Evolutionary conservation across 2,113 vertebrate species (phyloP), one percentile per base, ranked within the genome.

Genomic region (Pholis gunnellus): DNA sequence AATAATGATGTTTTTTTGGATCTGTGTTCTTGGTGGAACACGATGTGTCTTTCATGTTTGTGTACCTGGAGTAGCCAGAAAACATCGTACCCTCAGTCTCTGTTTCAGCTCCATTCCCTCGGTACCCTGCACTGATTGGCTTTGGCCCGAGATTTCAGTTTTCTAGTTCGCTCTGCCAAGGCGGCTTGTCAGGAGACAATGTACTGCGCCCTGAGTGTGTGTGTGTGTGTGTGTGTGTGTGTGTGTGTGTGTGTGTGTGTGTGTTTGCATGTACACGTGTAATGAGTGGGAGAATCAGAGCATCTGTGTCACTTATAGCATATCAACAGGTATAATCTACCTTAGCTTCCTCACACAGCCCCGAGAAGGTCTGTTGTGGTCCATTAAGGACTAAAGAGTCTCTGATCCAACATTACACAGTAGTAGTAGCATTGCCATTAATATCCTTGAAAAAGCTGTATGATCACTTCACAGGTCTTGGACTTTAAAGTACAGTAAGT

Each of bases 91-190:
- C 66, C 74, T 82, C 67, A 61, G 46, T 42, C 22, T 64, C 48
- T 38, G 54, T 44, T 15, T 46, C 40, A n/a, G 52, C 70, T 75
- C 14, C 36, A 14, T 78, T 75, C 64, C 27, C 60, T 59, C 7
- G 9, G 65, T 72, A 66, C 42, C 75, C 22, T 2, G 2, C 63
- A 31, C 78, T 84, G 83, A 82, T 87, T 86, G 73, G 65, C 69
- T 82, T 84, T 80, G 27, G 38, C 64, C 67, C 4, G 29, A 84
- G 75, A 86, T 89, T 71, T 80, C 61, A 66, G 9, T 77, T 46
- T 40, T 61, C 46, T 54, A 1, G 17, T 59, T 79, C 8, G 10
- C 52, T 79, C 57, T 85, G 67, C 74, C 50, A 59, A 69, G 61
- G 29, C 29, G 5, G n/a, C 36, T 84, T 57, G 79, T 91, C 44